Percentiles rank a stretch among this genome's conserved stretches.
Evolutionary conservation across 2,797 vertebrate species (phyloP).

Genomic region (Sternarchorhynchus goeldii): DNA sequence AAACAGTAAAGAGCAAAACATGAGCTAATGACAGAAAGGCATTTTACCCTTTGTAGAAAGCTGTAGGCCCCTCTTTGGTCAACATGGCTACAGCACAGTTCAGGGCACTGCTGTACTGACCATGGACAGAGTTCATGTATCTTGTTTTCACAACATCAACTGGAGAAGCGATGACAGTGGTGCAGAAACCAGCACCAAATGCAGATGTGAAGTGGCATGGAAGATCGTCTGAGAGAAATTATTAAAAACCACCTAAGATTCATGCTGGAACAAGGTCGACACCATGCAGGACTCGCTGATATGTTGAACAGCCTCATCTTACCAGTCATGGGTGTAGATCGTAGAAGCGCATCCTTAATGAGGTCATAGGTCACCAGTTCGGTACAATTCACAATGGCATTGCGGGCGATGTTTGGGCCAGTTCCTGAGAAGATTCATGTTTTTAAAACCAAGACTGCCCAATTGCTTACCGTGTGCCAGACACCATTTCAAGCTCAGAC

Average conservation of each 20-base stretch:
- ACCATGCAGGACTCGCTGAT: neutral
- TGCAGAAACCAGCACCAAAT: constrained; percentile 80
- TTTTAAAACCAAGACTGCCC: neutral
- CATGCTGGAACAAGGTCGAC: neutral
- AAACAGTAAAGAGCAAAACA: constrained; percentile 6
- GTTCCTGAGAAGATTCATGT: constrained; percentile 71
- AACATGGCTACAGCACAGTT: constrained; percentile 85
- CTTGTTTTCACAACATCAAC: constrained; percentile 83
- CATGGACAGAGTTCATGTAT: constrained; percentile 86
- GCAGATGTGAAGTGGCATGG: constrained; percentile 83
- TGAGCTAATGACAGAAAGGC: neutral
- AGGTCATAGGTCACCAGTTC: constrained; percentile 89
- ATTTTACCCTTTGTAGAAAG: constrained; percentile 90
- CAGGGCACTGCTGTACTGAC: constrained; percentile 81
- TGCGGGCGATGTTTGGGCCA: constrained; percentile 82
- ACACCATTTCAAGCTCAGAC: neutral
- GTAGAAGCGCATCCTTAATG: constrained; percentile 83
- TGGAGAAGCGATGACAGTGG: constrained; percentile 80
- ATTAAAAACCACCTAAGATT: neutral
- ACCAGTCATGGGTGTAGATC: constrained; percentile 81
- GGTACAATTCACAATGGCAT: constrained; percentile 86
- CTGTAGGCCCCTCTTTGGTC: constrained; percentile 80
- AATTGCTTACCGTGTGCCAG: neutral
- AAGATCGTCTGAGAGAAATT: constrained; percentile 75
- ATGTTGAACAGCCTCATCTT: neutral